These are phyloP conservation scores for Argopecten irradians DNA, from an alignment of 1,140 invertebrate genomes.

Conservation along the genomic window DNA sequence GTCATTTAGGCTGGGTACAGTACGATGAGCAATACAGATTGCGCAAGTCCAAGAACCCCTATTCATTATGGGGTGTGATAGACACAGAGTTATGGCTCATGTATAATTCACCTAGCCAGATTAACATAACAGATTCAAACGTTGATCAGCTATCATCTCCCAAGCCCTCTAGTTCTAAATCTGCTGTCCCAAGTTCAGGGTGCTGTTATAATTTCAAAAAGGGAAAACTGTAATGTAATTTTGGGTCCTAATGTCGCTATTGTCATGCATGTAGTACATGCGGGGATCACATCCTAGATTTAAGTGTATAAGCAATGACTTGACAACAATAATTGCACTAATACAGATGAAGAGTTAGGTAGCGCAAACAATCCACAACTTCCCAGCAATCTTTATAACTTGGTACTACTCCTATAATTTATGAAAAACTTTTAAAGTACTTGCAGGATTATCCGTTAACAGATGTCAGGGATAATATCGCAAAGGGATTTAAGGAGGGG, in stretches of 20 bases:
- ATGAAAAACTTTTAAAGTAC: background rate
- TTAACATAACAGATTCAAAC: background rate
- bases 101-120: background rate
- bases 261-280: background rate
- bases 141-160: background rate
- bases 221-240: background rate
- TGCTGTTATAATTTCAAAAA: background rate
- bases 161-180: background rate
- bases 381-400: background rate
- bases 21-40: conserved; percentile 41
- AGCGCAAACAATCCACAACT: background rate
- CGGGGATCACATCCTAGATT: background rate
- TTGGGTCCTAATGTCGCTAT: background rate
- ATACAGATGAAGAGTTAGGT: too few species aligned
- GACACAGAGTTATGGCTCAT: conserved; percentile 35
- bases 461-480: background rate
- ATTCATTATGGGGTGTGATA: conserved; percentile 24
- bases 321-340: too few species aligned
- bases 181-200: background rate
- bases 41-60: conserved; percentile 6
- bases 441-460: background rate
- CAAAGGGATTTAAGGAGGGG: background rate
- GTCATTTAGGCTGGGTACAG: background rate
- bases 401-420: conserved; percentile 20
- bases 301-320: background rate